Evolutionary conservation across 2,113 vertebrate species (phyloP).

Genomic region (Syngnathus scovelli): DNA sequence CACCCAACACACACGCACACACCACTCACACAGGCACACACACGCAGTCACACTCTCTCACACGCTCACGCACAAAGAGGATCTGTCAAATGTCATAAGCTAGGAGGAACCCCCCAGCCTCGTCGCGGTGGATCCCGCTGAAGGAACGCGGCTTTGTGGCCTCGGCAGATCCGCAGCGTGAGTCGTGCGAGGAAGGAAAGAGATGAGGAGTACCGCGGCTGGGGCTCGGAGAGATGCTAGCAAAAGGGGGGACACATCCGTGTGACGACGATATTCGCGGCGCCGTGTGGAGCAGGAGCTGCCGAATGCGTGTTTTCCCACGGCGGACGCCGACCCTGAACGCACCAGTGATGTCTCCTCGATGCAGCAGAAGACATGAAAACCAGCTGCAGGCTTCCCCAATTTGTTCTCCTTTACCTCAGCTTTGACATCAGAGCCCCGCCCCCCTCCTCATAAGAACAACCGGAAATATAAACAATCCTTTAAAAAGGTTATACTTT

Average conservation of each 20-base stretch:
- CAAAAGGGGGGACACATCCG: slow-evolving; percentile 64
- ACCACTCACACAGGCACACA: slow-evolving; percentile 8
- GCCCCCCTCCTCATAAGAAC: slow-evolving; percentile 22
- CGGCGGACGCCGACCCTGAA: slow-evolving; percentile 29
- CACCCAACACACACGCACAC: slow-evolving; percentile 60
- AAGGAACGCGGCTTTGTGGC: slow-evolving; percentile 18
- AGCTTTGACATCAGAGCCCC: slow-evolving; percentile 65
- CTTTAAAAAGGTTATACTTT: no score
- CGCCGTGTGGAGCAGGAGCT: slow-evolving; percentile 32
- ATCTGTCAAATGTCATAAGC: slow-evolving; percentile 63
- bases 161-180: slow-evolving; percentile 33
- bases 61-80: slow-evolving; percentile 28
- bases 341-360: slow-evolving; percentile 31
- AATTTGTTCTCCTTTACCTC: slow-evolving; percentile 51
- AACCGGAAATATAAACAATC: neutral
- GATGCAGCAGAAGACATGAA: slow-evolving; percentile 24
- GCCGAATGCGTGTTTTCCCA: slow-evolving; percentile 3
- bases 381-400: slow-evolving; percentile 55
- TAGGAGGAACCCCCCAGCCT: slow-evolving; percentile 65
- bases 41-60: neutral
- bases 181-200: slow-evolving; percentile 48
- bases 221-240: slow-evolving; percentile 59
- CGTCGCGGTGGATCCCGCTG: slow-evolving; percentile 33
- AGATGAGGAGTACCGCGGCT: slow-evolving; percentile 45
- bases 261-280: slow-evolving; percentile 57